Evolutionary conservation across 2,113 vertebrate genomes (phyloP).

Genomic region (Procavia capensis): DNA sequence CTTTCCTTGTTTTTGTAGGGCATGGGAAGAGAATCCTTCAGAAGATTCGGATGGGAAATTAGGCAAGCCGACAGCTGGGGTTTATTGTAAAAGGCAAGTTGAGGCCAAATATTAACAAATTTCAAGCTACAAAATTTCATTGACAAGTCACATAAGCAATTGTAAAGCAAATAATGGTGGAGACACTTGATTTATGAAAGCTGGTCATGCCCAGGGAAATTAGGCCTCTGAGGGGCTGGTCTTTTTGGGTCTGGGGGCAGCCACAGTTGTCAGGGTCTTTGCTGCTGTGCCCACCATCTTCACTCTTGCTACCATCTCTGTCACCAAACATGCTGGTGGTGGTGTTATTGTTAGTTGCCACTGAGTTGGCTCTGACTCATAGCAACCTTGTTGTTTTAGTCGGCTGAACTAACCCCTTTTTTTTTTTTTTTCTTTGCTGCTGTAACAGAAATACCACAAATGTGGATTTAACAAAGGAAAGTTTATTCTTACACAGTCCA

Average conservation of each 20-base stretch:
- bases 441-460: no score
- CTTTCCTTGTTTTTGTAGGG: background rate
- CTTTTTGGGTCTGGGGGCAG: no score
- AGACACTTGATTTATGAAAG: background rate
- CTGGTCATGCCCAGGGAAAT: background rate
- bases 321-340: background rate
- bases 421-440: no score
- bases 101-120: background rate
- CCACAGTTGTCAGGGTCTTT: background rate
- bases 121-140: background rate
- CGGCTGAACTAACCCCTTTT: no score
- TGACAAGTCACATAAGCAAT: background rate
- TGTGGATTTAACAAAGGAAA: no score
- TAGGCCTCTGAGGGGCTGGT: background rate
- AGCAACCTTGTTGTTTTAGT: background rate
- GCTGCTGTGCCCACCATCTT: background rate
- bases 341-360: background rate
- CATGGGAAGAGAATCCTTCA: background rate
- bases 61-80: background rate
- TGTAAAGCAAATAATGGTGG: background rate
- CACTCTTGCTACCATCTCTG: no score
- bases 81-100: background rate
- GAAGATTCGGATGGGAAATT: background rate
- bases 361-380: background rate
- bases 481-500: no score